Evolutionary conservation across 1,140 invertebrate species (phyloP), one percentile per base, ranked within the genome.

Genomic region (Elymnias hypermnestra): DNA sequence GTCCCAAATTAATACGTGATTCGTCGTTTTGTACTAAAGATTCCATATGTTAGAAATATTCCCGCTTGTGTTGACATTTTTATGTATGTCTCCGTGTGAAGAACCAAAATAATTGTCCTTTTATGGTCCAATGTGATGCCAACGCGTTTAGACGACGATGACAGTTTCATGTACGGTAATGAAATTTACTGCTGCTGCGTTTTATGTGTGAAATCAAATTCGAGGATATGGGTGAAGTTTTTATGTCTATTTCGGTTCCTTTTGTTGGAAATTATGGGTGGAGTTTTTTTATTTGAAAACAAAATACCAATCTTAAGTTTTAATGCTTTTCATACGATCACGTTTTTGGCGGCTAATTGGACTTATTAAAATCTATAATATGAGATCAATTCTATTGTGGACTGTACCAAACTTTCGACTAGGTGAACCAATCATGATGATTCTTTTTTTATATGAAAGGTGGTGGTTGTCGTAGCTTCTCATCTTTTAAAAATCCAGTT

Each of bases 41-140:
- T 39, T 35, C 68, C 72, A 76, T 62, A 58, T 76, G 72, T 65
- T 63, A 45, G 17, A 33, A 61, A 61, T 64, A 64, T 65, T 62
- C 59, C 54, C 33, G 26, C 25, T 26, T 45, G 42, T 55, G 73
- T 60, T 72, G 70, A 76, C 70, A 56, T 57, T 63, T 76, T 76
- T 69, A 76, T 69, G 44, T 26, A 44, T 53, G 42, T 48, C 59
- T 42, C 23, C 64, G 70, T 72, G 73, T 76, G 70, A 73, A 73
- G 70, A 67, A 53, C 53, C 31, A 29, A 63, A 64, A 76, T 76
- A 73, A 73, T 73, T 66, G 58, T 68, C 62, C 59, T 60, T 77
- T 77, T 70, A 72, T 53, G 53, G 57, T 49, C 58, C 60, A 63
- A 63, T 53, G 54, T 61, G 55, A 61, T 65, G 58, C 70, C 73